Evolutionary conservation across 35 echinoderm and acorn worm species (phyloP).

Genomic region (Ptychodera flava): DNA sequence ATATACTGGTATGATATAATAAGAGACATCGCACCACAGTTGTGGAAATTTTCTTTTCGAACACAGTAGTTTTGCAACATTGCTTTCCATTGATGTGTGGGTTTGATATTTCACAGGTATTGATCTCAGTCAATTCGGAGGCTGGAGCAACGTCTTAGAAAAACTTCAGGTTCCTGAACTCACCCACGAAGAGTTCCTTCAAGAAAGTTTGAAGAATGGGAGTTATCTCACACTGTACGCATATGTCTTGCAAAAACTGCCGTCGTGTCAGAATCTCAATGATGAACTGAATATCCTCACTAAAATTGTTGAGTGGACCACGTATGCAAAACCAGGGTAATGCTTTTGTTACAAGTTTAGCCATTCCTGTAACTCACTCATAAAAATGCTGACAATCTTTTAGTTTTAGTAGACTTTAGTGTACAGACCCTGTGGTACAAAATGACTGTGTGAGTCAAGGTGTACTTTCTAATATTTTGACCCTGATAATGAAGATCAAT

Average conservation of each 20-base stretch:
- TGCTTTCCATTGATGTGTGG: no score
- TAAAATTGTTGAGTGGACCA: slow-evolving; percentile 67
- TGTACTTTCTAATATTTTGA: no score
- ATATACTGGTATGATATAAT: no score
- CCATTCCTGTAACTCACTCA: no score
- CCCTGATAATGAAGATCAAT: no score
- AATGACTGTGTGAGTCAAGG: no score
- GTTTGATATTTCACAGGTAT: not conserved
- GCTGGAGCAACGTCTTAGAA: slow-evolving; percentile 54
- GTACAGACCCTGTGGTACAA: no score
- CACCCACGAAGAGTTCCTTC: slow-evolving; percentile 77
- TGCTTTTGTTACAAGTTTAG: not conserved
- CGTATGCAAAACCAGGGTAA: slow-evolving; percentile 70
- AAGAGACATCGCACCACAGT: no score
- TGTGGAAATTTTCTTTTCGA: no score
- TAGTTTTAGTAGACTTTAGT: no score
- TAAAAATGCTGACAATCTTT: no score
- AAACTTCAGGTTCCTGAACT: slow-evolving; percentile 79
- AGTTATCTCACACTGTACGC: slow-evolving; percentile 79
- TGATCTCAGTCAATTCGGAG: slow-evolving; percentile 11
- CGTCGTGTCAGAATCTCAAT: slow-evolving; percentile 55
- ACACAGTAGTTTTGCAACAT: no score
- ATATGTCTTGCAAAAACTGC: slow-evolving; percentile 61
- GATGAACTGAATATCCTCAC: slow-evolving; percentile 63
- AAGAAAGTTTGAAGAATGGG: slow-evolving; percentile 48